Evolutionary conservation across 2,888 invertebrate genomes (phyloP).

Genomic region (Tipula unca): DNA sequence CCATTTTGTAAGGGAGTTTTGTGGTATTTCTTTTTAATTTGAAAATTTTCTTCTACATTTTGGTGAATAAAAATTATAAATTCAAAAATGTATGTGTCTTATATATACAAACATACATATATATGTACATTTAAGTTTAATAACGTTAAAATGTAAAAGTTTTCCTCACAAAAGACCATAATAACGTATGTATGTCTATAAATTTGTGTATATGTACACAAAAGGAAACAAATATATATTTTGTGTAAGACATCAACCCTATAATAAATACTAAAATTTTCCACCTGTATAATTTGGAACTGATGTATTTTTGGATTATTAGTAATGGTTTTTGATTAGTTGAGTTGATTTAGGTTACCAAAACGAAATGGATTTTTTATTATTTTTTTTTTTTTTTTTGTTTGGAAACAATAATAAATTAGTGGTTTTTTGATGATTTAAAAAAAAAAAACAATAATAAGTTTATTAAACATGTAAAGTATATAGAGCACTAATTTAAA

Average conservation of each 20-base stretch:
- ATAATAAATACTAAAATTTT: not conserved
- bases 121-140: not conserved
- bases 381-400: too few species aligned
- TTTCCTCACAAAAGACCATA: not conserved
- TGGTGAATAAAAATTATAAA: not conserved
- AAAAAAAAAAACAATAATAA: not conserved
- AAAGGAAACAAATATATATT: not conserved
- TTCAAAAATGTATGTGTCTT: not conserved
- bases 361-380: not conserved
- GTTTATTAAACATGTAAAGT: not conserved
- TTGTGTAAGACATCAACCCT: not conserved
- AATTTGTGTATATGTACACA: not conserved
- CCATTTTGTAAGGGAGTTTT: not conserved
- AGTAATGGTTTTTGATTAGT: conserved; percentile 8
- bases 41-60: not conserved
- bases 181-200: not conserved
- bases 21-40: conserved; percentile 9
- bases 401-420: not conserved
- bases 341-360: not conserved
- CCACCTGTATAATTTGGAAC: not conserved
- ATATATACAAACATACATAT: not conserved
- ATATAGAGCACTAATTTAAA: not conserved
- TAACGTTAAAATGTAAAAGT: not conserved
- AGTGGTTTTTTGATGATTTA: not conserved
- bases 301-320: not conserved